These are phyloP conservation scores for Eubasilissa regina DNA, from an alignment of 1,140 invertebrate species.

Conservation along the genomic window DNA sequence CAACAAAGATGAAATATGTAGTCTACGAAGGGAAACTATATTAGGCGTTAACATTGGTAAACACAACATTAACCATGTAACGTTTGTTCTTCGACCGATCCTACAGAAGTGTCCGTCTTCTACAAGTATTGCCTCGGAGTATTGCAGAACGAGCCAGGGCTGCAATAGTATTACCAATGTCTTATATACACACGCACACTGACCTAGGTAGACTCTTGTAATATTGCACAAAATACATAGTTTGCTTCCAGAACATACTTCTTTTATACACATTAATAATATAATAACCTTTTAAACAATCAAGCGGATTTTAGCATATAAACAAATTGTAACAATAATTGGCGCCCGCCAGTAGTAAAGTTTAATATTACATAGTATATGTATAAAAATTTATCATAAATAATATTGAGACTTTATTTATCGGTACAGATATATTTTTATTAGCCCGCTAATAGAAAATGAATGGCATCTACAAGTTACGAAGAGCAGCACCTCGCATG, in stretches of 20 bases:
- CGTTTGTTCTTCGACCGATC: slow-evolving; percentile 6
- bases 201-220: neutral
- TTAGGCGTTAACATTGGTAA: slow-evolving; percentile 45
- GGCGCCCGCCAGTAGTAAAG: too few species aligned
- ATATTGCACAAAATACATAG: slow-evolving; percentile 10
- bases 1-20: slow-evolving; percentile 55
- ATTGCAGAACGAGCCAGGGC: slow-evolving; percentile 39
- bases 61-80: slow-evolving; percentile 52
- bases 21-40: slow-evolving; percentile 58
- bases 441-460: slow-evolving; percentile 37
- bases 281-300: too few species aligned
- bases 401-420: slow-evolving; percentile 1
- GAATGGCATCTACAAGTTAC: neutral
- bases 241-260: neutral
- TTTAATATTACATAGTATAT: too few species aligned
- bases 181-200: neutral
- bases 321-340: neutral
- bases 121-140: slow-evolving; percentile 43
- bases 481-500: slow-evolving; percentile 16
- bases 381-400: neutral
- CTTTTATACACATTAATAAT: neutral
- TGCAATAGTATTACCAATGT: neutral
- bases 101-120: neutral
- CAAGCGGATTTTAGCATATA: neutral
- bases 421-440: slow-evolving; percentile 3